Evolutionary conservation across 2,888 invertebrate species (phyloP), one percentile per base, ranked within the genome.

Genomic region (Drosophila recens): DNA sequence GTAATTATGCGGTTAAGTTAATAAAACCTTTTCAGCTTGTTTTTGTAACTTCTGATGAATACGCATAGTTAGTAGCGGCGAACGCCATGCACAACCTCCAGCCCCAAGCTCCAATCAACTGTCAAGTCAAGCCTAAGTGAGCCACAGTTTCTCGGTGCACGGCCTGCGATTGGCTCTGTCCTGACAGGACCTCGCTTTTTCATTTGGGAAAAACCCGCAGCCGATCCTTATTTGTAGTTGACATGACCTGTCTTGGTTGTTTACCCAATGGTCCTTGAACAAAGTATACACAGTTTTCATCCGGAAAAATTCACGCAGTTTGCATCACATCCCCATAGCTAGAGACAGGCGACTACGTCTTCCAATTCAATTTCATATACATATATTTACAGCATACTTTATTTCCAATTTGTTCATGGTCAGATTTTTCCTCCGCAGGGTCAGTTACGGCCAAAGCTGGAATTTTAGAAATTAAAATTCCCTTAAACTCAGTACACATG

Each of bases 1-100:
- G 62, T 75, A 85, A 83, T 83, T 85, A 86, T 76, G 79, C 77
- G 75, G 84, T 88, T 81, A 85, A 71, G 70, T 68, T 88, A 88
- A 88, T 88, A 88, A 86, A 71, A 79, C 58, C 79, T 79, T 85
- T 61, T 56, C 27, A 38, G 43, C 30, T 23, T 33, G 17, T 40
- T 53, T 48, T 27, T 33, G n/a, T 46, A 62, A 38, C 34, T 54
- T 30, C 40, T 51, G 62, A 36, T 67, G 72, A 23, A 56, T 72
- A 72, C 76, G 74, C 74, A 75, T 54, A 70, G 61, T 57, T 64
- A 58, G 42, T 42, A 58, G 40, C 17, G 27, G 27, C 42, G 17
- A 15, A 11, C 11, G 27, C 36, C 15, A 38, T 20, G 17, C 57
- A 43, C 17, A 42, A 57, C 67, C 73, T 45, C 48, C 45, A 38